Base-by-base conservation (phyloP, 2,888 invertebrate species). In the Anaspis maculata region DNA sequence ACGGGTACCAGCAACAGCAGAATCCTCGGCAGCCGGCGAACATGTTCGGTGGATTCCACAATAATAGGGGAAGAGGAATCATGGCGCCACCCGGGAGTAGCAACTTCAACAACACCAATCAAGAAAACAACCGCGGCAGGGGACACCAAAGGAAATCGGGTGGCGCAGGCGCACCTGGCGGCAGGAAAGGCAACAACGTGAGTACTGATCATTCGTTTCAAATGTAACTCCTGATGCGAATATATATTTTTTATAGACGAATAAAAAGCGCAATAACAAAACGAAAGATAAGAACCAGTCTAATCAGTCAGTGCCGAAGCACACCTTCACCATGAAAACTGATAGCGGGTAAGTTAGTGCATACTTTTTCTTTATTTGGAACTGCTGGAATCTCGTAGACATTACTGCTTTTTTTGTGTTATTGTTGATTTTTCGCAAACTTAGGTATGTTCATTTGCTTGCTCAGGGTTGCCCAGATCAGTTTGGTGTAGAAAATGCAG, bases 1-100 rank as follows among this genome's bases (percentile, higher is more conserved):
- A 83, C 46, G 73, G 74, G 52, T 57, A 59, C 39, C 55, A 60
- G 25, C 47, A 48, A 15, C 54, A 59, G 25, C 46, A 48, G 15
- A 51, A 49, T 19, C 48, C 55, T 34, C 44, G 57, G 32, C 55
- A 55, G 22, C 51, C 47, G 23, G 44, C 43, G 3, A 34, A 27
- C n/a, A n/a, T n/a, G 10, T 15, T 39, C 24, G 24, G 19, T 19
- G 5, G 19, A 6, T 19, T 6, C 19, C 19, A 19, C n/a, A n/a
- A n/a, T n/a, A n/a, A n/a, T 47, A 32, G 59, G 48, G 40, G 52
- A 36, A 42, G 51, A 37, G 47, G 32, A 43, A 34, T 30, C n/a
- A 39, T 48, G 15, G 38, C 39, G 13, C 39, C 21, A 24, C 35
- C 32, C 22, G 39, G 37, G 28, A 32, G 31, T 45, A 53, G 33